Base-by-base conservation (phyloP, 2,113 vertebrate genomes). In the Dromiciops gliroides region DNA sequence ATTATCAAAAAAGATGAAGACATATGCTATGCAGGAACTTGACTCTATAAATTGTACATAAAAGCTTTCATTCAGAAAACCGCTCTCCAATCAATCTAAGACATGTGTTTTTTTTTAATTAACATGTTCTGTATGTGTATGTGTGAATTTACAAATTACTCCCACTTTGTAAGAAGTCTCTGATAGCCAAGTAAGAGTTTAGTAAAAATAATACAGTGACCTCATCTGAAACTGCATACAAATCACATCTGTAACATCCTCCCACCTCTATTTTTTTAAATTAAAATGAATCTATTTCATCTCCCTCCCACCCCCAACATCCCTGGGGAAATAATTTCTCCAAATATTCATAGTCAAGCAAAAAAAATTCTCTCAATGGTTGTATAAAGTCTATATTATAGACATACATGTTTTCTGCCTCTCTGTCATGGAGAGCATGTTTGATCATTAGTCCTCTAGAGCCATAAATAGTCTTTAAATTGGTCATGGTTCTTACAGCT, bases 1-100 rank as follows among this genome's bases (percentile, higher is more conserved):
- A 94, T 56, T 92, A 51, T 83, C 93, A 94, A 89, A n/a, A 67
- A 67, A 37, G 31, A 53, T 89, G 83, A 90, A 67, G 14, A 50
- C 24, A 22, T 8, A 49, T 12, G 0, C 3, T 28, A 3, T 8
- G 25, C n/a, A 60, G 47, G 50, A 94, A 2, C 3, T 50, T 94
- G 8, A 48, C 22, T 89, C 7, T 67, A 6, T 91, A 48, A 8
- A 53, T 28, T 53, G 1, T 50, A 22, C 67, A 92, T 88, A 44
- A 47, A 67, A 90, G 51, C 50, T 90, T 10, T 51, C 4, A 93
- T 88, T 91, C 75, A n/a, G 8, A 52, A 44, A 94, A 49, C 48
- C 2, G 51, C 2, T 91, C 51, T 52, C 90, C 31, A 0, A 53
- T 56, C 31, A 0, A 53, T 56, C 48, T 93, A 89, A 95, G 56